Evolutionary conservation across 2,113 vertebrate species (phyloP).

Genomic region (Rutilus rutilus): DNA sequence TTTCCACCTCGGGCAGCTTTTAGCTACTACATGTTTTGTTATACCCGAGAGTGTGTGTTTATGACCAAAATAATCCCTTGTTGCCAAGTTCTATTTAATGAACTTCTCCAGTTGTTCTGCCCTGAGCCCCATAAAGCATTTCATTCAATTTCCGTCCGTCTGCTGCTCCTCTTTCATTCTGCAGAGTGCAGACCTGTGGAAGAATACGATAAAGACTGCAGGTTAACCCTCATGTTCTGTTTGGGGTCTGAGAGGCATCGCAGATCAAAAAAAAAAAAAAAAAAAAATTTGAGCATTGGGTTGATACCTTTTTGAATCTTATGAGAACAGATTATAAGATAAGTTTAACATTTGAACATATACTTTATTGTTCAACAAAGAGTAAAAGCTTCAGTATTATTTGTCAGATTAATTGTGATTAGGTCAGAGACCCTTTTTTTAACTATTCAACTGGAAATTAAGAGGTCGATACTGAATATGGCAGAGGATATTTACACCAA

Average conservation of each 20-base stretch:
- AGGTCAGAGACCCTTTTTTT: not conserved
- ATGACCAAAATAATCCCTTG: conserved; percentile 58
- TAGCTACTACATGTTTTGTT: conserved; percentile 49
- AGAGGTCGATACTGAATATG: no score
- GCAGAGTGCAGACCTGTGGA: not conserved
- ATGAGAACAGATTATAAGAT: not conserved
- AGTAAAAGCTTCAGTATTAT: not conserved
- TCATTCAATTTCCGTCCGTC: conserved; percentile 49
- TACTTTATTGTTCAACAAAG: not conserved
- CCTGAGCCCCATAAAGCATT: conserved; percentile 45
- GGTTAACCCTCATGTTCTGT: not conserved
- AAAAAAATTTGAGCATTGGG: not conserved
- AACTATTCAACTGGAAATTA: no score
- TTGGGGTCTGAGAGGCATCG: not conserved
- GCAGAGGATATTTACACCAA: no score
- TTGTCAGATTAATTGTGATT: not conserved
- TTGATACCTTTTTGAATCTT: not conserved
- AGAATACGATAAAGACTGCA: not conserved
- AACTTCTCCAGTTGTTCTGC: conserved; percentile 47
- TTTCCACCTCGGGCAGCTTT: conserved; percentile 58
- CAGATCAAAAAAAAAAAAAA: not conserved
- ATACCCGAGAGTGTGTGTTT: conserved; percentile 51
- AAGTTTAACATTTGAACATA: not conserved
- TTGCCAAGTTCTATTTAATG: conserved; percentile 67
- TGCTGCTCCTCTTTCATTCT: not conserved